Percentiles rank a stretch among this genome's conserved stretches.
These are phyloP conservation scores for human (Homo sapiens) DNA, from an alignment of 2,113 vertebrate genomes.

Conservation along the genomic window DNA sequence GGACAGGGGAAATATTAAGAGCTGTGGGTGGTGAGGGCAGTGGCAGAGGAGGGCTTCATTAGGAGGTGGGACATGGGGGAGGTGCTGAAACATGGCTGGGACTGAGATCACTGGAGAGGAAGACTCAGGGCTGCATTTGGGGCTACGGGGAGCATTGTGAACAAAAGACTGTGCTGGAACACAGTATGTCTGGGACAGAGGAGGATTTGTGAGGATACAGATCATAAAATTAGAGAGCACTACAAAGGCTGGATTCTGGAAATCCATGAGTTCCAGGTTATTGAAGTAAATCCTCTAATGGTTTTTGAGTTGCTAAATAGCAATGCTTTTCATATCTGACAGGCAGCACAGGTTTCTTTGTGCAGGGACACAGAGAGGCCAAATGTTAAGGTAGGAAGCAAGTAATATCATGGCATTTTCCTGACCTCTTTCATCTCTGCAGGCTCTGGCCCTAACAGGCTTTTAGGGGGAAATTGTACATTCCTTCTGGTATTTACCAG, in stretches of 20 bases:
- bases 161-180: not conserved
- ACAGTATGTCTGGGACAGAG: not conserved
- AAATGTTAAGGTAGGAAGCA: not conserved
- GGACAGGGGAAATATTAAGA: not conserved
- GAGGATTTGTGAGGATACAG: not conserved
- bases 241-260: not conserved
- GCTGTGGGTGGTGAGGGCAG: too few relatives aligned
- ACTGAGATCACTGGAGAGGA: not conserved
- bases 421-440: constrained; percentile 44
- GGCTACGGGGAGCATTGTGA: not conserved
- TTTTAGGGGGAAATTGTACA: constrained; percentile 36
- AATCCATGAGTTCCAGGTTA: not conserved
- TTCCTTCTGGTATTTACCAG: constrained; percentile 46
- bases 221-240: not conserved
- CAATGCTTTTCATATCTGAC: not conserved
- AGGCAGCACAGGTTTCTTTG: not conserved
- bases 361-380: not conserved
- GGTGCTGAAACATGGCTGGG: not conserved
- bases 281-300: not conserved
- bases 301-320: not conserved
- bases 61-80: not conserved
- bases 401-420: not conserved
- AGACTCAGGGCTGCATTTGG: not conserved
- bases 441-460: constrained; percentile 41
- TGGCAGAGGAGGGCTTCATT: not conserved